Conservation (phyloP, 2,888 invertebrate genomes). For the Caenorhabditis sulstoni region DNA sequence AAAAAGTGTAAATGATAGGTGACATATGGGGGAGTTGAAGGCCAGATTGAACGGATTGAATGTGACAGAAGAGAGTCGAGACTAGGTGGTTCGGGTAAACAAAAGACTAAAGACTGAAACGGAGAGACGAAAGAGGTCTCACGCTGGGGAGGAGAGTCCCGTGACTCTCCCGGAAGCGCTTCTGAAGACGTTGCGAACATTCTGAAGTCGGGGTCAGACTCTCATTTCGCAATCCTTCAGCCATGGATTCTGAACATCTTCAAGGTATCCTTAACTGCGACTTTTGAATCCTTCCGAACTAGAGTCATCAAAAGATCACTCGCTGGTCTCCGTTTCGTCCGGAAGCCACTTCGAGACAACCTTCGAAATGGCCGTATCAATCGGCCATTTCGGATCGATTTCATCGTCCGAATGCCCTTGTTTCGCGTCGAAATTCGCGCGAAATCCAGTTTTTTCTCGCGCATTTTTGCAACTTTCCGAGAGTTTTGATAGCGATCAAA, state of each 20-base stretch:
- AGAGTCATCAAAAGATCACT: too few species aligned
- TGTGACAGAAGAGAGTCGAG: neutral
- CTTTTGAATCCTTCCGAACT: too few species aligned
- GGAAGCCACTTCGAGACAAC: neutral
- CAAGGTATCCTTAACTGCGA: too few species aligned
- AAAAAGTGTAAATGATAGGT: slow-evolving; percentile 39
- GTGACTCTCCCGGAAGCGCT: neutral
- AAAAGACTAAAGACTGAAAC: slow-evolving; percentile 39
- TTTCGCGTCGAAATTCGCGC: slow-evolving; percentile 9
- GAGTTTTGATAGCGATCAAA: slow-evolving; percentile 2
- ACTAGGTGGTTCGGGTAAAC: slow-evolving; percentile 21
- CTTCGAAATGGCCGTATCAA: slow-evolving; percentile 5
- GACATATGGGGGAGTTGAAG: slow-evolving; percentile 42
- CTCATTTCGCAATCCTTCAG: too few species aligned
- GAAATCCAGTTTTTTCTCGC: slow-evolving; percentile 9
- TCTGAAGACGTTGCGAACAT: too few species aligned
- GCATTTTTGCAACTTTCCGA: slow-evolving; percentile 10
- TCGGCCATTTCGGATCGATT: too few species aligned
- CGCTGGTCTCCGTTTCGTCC: too few species aligned
- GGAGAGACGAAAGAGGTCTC: neutral
- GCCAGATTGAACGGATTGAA: slow-evolving; percentile 22
- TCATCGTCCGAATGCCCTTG: neutral
- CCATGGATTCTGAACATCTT: too few species aligned
- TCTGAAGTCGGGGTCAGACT: too few species aligned
- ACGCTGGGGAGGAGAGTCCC: neutral